phyloP scores from a whole-genome alignment of 2,888 invertebrate genomes.

The Heliconius ethilla region DNA sequence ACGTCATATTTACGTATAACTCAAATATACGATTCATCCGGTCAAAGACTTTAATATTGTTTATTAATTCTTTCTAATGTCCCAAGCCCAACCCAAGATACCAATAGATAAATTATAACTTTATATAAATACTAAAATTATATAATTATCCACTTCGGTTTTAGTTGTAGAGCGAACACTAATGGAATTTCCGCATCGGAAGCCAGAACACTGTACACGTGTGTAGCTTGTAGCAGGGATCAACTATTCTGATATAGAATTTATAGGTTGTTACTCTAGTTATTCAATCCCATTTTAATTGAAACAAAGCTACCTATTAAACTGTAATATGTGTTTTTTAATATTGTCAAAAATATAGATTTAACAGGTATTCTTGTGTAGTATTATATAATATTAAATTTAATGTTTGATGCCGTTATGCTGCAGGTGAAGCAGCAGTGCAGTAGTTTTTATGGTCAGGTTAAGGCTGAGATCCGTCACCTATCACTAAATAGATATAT shows the following conservation, averaged over 20 bases:
- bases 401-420: not conserved
- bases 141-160: slow-evolving; percentile 30
- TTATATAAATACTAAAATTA: slow-evolving; percentile 3
- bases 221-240: slow-evolving; percentile 22
- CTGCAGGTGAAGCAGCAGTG: not conserved
- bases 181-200: slow-evolving; percentile 56
- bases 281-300: slow-evolving; percentile 7
- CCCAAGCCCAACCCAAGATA: not conserved
- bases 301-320: slow-evolving; percentile 5
- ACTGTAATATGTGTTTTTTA: not conserved
- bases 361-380: not conserved
- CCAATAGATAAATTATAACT: not conserved
- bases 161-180: slow-evolving; percentile 41
- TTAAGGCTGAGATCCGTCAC: too few species aligned
- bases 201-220: slow-evolving; percentile 38
- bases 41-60: too few species aligned
- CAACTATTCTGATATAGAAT: slow-evolving; percentile 24
- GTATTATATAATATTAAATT: not conserved
- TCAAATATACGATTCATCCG: too few species aligned
- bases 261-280: slow-evolving; percentile 17
- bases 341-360: not conserved
- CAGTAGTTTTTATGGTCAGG: too few species aligned
- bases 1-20: too few species aligned
- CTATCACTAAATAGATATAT: too few species aligned
- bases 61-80: not conserved